phyloP scores from a whole-genome alignment of 2,113 vertebrate species.

The Labrus mixtus region DNA sequence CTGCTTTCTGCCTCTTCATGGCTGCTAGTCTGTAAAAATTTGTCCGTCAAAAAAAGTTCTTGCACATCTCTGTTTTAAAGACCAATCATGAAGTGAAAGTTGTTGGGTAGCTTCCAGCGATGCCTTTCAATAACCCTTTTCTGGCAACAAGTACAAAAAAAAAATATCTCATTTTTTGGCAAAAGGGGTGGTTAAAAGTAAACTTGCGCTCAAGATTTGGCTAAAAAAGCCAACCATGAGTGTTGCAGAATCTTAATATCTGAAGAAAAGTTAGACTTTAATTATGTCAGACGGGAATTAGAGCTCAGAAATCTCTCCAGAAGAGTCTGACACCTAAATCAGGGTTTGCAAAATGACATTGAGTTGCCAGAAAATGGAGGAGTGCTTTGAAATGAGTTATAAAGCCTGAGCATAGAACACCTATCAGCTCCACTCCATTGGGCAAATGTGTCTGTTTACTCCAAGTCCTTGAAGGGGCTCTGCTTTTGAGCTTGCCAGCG shows the following conservation, averaged over 20 bases:
- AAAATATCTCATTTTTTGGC: neutral
- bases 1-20: slow-evolving; percentile 8
- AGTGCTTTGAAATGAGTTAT: slow-evolving; percentile 55
- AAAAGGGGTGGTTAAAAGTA: neutral
- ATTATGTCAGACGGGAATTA: slow-evolving; percentile 6
- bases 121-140: neutral
- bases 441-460: slow-evolving; percentile 74
- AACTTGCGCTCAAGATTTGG: neutral
- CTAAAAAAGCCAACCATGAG: neutral
- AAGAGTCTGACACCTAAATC: neutral
- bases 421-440: slow-evolving; percentile 71
- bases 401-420: slow-evolving; percentile 59
- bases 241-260: neutral
- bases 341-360: slow-evolving; percentile 25
- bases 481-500: slow-evolving; percentile 57
- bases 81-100: neutral
- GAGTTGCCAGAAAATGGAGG: slow-evolving; percentile 30
- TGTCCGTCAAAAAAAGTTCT: neutral
- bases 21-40: neutral
- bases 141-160: neutral
- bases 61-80: neutral
- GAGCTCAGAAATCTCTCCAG: slow-evolving; percentile 3
- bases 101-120: neutral
- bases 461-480: slow-evolving; percentile 72
- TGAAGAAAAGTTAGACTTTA: slow-evolving; percentile 1